These are phyloP conservation scores for Synergus laeviventris DNA, from an alignment of 2,888 invertebrate species.

Conservation along the genomic window DNA sequence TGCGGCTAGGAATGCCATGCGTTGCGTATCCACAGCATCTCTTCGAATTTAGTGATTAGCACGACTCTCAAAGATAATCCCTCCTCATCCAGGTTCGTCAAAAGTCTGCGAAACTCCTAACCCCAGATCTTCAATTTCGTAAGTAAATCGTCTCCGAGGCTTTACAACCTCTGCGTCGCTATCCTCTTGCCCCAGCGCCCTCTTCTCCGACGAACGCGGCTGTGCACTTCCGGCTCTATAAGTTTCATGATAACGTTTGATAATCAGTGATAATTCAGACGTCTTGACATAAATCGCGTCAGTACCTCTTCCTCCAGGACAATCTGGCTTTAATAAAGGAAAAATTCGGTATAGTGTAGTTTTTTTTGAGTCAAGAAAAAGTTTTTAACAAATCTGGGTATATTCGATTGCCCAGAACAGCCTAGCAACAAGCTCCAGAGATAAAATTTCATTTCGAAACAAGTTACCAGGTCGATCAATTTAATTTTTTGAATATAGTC, in stretches of 20 bases:
- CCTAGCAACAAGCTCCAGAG: constrained; percentile 15
- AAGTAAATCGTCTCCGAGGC: constrained; percentile 65
- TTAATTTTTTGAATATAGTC: neutral
- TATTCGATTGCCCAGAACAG: constrained; percentile 9
- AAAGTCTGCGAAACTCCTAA: constrained; percentile 51
- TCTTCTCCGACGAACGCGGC: constrained; percentile 41
- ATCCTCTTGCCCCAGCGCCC: constrained; percentile 48
- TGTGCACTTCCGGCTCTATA: constrained; percentile 61
- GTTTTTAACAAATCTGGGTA: neutral
- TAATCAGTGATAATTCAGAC: constrained; percentile 33
- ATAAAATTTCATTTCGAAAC: constrained; percentile 18
- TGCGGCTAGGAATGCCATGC: constrained; percentile 49
- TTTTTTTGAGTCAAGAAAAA: neutral
- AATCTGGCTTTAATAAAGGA: neutral
- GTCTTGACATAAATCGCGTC: neutral
- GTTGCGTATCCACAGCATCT: constrained; percentile 43
- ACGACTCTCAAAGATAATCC: neutral
- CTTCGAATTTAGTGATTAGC: constrained; percentile 20
- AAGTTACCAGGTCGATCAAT: neutral
- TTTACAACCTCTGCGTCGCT: constrained; percentile 64
- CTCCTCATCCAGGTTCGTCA: constrained; percentile 28
- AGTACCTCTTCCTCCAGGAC: neutral
- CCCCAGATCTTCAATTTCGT: constrained; percentile 58
- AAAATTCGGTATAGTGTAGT: neutral
- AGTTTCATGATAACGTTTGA: constrained; percentile 42